Base-by-base conservation (phyloP, 2,113 vertebrate species). In the Calidris pygmaea region DNA sequence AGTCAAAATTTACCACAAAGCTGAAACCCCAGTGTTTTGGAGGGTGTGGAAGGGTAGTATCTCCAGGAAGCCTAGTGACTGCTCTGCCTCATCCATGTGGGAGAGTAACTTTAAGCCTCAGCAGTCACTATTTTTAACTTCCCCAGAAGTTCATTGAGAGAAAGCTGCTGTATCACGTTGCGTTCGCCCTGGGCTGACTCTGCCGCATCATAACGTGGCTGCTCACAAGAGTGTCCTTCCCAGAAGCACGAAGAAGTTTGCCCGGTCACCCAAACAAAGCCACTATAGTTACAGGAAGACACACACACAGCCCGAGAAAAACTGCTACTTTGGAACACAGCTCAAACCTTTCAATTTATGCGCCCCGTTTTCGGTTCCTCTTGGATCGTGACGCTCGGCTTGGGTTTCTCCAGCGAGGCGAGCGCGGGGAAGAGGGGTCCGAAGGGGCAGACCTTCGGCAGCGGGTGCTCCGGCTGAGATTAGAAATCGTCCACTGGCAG, bases 401-500 rank as follows among this genome's bases (percentile, higher is more conserved):
- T 16, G 39, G 55, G n/a, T 27, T 29, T 84, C 72, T 35, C 47
- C 60, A 2, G 39, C 3, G 4, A 35, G n/a, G 6, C 0, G 11
- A 43, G 52, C 7, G 0, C 0, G n/a, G 41, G 63, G 37, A 35
- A 26, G 2, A 2, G 86, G 73, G 8, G 8, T 30, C 35, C 8
- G 9, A 45, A 23, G 7, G 5, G 2, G 5, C 12, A 30, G 60
- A 19, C 34, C 53, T 34, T 79, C 71, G 1, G 37, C 47, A 4
- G 88, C 96, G 29, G 94, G 75, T 8, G 72, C 93, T 8, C 94
- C 94, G 15, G 95, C 76, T 10, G 98, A 95, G 87, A 79, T 43
- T 6, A 89, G 67, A 21, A 97, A 74, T 19, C 48, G 29, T 10
- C 80, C 83, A 8, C 91, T 74, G 29, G 90, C 85, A 50, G 79